Conservation (phyloP, 2,113 vertebrate genomes). For the Pipa parva region DNA sequence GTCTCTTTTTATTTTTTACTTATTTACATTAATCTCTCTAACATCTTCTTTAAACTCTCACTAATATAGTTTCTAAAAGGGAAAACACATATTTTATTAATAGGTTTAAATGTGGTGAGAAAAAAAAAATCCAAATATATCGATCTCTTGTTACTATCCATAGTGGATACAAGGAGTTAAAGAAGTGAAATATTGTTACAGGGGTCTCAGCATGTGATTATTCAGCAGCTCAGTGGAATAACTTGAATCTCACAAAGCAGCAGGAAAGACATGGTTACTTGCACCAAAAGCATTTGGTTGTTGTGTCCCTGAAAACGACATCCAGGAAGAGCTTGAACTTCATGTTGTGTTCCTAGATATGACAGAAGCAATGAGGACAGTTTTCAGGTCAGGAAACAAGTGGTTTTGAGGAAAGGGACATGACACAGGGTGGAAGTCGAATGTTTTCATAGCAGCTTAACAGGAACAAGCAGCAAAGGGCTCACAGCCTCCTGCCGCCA, state of each 20-base stretch:
- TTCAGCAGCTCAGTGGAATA: constrained; percentile 42
- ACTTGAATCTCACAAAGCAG: constrained; percentile 58
- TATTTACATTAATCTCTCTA: neutral
- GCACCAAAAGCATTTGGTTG: constrained; percentile 54
- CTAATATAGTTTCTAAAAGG: no score
- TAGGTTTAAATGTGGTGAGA: no score
- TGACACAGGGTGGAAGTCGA: constrained; percentile 6
- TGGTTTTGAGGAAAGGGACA: constrained; percentile 32
- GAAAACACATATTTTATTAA: no score
- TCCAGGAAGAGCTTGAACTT: constrained; percentile 48
- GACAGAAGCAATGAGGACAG: constrained; percentile 44
- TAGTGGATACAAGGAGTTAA: no score
- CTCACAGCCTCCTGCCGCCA: constrained; percentile 41
- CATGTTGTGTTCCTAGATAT: constrained; percentile 48
- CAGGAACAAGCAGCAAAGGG: constrained; percentile 42
- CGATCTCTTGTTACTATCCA: no score
- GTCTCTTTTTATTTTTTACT: no score
- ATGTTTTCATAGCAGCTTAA: constrained; percentile 42
- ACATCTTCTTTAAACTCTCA: neutral
- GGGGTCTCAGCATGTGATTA: constrained; percentile 2
- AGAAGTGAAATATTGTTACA: neutral
- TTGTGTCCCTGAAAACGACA: constrained; percentile 52
- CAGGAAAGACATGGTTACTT: constrained; percentile 59
- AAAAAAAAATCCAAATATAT: no score
- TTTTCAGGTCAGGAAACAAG: constrained; percentile 45